A percentile compares a stretch with the other conserved stretches of the same genome.
phyloP scores from a whole-genome alignment of 2,888 invertebrate species.

The Drosophila lacicola region DNA sequence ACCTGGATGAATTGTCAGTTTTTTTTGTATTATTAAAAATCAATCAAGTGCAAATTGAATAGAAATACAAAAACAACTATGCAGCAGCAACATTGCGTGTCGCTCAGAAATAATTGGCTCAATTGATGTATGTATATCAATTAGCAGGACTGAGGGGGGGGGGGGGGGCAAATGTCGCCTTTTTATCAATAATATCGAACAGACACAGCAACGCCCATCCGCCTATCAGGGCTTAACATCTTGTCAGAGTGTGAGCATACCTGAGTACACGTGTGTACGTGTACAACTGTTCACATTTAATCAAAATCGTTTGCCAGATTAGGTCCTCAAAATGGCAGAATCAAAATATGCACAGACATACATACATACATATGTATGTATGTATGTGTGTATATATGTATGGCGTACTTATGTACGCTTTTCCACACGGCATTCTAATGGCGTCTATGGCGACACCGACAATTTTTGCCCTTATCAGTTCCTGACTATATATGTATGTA shows the following conservation, averaged over 20 bases:
- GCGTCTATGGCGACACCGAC: constrained; percentile 25
- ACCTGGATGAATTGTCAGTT: constrained; percentile 28
- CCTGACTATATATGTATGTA: constrained; percentile 10
- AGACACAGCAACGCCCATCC: background rate
- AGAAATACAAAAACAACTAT: background rate
- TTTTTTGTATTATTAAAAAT: constrained; percentile 25
- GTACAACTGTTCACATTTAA: constrained; percentile 25
- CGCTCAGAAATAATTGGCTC: constrained; percentile 7
- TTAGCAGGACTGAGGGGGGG: background rate
- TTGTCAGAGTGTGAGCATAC: constrained; percentile 8
- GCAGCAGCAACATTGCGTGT: constrained; percentile 33
- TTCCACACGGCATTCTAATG: constrained; percentile 31
- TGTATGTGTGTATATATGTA: background rate
- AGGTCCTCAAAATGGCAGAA: constrained; percentile 13
- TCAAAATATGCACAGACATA: constrained; percentile 9
- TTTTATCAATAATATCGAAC: constrained; percentile 8
- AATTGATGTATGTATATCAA: constrained; percentile 10
- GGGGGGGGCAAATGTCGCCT: background rate
- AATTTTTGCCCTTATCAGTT: constrained; percentile 40
- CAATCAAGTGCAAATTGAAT: constrained; percentile 22
- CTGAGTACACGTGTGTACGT: constrained; percentile 35
- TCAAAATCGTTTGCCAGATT: constrained; percentile 34
- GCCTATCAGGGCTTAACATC: constrained; percentile 12
- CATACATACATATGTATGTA: background rate
- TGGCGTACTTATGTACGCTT: background rate